Conservation (phyloP, 1,140 invertebrate species). For the Wiebesia pumilae region DNA sequence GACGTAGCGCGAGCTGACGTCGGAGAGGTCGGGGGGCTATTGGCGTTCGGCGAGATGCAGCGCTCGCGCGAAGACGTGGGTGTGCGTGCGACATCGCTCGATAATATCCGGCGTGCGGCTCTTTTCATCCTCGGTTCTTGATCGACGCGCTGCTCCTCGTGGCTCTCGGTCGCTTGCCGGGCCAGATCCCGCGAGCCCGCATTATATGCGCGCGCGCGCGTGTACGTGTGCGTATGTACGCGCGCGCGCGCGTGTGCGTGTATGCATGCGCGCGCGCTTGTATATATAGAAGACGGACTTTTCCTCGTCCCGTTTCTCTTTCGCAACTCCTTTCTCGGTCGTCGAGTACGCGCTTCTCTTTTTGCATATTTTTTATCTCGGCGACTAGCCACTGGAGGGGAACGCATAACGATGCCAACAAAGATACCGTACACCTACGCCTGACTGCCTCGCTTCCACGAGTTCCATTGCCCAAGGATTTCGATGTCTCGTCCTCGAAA, state of each 20-base stretch:
- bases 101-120: slow-evolving; percentile 39
- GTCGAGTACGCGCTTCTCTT: background rate
- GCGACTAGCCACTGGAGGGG: background rate
- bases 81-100: slow-evolving; percentile 23
- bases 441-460: background rate
- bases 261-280: too few relatives aligned
- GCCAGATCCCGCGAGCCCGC: background rate
- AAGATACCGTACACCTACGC: background rate
- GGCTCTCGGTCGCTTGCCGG: background rate
- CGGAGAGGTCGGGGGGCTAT: too few relatives aligned
- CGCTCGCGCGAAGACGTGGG: background rate
- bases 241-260: too few relatives aligned
- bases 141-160: slow-evolving; percentile 14
- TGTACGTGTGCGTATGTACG: background rate
- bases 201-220: background rate
- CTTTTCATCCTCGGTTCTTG: slow-evolving; percentile 38
- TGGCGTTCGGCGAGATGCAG: too few relatives aligned
- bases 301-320: background rate
- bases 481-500: background rate
- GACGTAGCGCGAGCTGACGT: too few relatives aligned
- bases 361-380: background rate
- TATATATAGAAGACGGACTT: background rate
- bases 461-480: slow-evolving; percentile 1
- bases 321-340: slow-evolving; percentile 21
- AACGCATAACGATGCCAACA: background rate